phyloP scores from a whole-genome alignment of 2,888 invertebrate species.

The Amphiduros pacificus region DNA sequence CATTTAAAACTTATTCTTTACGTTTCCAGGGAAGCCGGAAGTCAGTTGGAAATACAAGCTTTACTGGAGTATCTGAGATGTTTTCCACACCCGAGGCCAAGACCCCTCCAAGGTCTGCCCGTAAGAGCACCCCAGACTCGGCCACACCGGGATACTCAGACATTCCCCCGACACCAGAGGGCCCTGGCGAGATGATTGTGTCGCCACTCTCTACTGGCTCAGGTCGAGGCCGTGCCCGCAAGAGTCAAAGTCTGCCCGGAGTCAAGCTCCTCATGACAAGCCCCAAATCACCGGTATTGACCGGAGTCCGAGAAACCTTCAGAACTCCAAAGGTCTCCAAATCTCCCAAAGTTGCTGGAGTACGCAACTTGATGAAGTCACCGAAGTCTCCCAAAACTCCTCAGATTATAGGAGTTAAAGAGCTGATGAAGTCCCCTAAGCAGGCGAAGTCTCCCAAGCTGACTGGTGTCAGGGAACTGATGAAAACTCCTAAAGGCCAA shows the following conservation, averaged over 20 bases:
- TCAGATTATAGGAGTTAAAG: conserved; percentile 16
- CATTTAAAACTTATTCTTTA: no score
- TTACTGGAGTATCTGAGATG: conserved; percentile 35
- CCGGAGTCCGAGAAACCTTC: conserved; percentile 26
- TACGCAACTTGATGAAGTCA: conserved; percentile 25
- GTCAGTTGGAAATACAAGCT: conserved; percentile 10
- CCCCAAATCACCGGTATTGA: conserved; percentile 26
- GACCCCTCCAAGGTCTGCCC: conserved; percentile 22
- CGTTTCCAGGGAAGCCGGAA: no score
- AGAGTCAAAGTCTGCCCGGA: conserved; percentile 22
- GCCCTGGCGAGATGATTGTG: conserved; percentile 55
- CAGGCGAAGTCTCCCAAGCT: conserved; percentile 13
- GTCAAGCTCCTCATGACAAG: conserved; percentile 28
- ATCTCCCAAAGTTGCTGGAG: conserved; percentile 24
- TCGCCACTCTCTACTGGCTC: conserved; percentile 45
- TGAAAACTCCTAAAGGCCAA: conserved; percentile 27
- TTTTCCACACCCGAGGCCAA: conserved; percentile 32
- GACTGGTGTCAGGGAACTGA: conserved; percentile 21
- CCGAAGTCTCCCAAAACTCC: conserved; percentile 27
- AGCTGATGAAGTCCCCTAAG: conserved; percentile 28
- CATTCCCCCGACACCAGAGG: conserved; percentile 53
- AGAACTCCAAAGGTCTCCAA: conserved; percentile 28
- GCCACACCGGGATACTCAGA: conserved; percentile 44
- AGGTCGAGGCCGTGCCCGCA: conserved; percentile 48
- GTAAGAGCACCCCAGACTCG: background rate